Base-by-base conservation (phyloP, 2,113 vertebrate species). In the Sterna hirundo region DNA sequence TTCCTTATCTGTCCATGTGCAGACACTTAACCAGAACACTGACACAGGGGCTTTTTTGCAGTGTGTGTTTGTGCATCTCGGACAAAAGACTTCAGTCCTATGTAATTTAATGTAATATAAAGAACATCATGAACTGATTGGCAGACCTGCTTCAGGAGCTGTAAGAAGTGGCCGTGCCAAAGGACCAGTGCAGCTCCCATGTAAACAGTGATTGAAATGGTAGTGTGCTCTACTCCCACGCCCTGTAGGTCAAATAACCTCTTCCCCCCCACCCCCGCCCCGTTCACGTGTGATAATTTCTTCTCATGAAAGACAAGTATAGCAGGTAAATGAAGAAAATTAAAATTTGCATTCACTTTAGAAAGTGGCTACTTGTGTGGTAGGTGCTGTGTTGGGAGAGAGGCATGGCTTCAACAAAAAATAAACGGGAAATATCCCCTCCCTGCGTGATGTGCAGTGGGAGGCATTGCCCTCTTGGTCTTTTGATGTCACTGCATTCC, bases 261-360 rank as follows among this genome's bases (percentile, higher is more conserved):
- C 32, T 36, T 58, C 38, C 38, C 38, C 38, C 38, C n/a, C n/a
- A n/a, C n/a, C 38, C 38, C 38, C 8, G 38, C 38, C 38, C 38
- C 38, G 38, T 8, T 51, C 9, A 9, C 1, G 0, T 40, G 16
- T 11, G 13, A 32, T 52, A 3, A 34, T 82, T 71, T 30, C 16
- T 49, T 49, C 47, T 52, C 4, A 0, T 8, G 32, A 23, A 13
- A 52, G 32, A 22, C 23, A 49, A n/a, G 18, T 3, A 3, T 0
- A n/a, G 44, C 23, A 70, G 68, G 40, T 4, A 23, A 61, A 42
- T 1, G 32, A 38, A 68, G 78, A 30, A 29, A 70, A 70, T 9
- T 0, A 4, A 8, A 15, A 23, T 13, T 15, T 4, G 9, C 13
- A 1, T 30, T 57, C 3, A 0, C 8, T 79, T 46, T 6, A 1